Percentiles rank a stretch among this genome's conserved stretches.
Evolutionary conservation across 2,888 invertebrate species (phyloP).

Genomic region (Pyralis farinalis): DNA sequence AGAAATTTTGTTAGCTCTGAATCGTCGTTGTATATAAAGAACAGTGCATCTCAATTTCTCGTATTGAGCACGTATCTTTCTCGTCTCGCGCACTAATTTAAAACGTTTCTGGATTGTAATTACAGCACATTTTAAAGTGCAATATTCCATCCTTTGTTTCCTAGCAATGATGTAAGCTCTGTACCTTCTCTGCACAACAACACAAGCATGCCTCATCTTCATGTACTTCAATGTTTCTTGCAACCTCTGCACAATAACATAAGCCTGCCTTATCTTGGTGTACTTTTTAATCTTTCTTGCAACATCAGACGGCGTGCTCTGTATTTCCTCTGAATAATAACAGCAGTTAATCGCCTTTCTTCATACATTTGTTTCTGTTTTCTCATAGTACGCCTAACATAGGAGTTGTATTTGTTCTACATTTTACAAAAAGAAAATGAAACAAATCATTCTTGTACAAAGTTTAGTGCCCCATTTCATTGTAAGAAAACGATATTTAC

Average conservation of each 20-base stretch:
- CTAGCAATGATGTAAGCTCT: constrained; percentile 39
- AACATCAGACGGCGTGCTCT: constrained; percentile 52
- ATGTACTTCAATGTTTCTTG: constrained; percentile 52
- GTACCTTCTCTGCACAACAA: constrained; percentile 62
- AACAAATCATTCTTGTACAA: constrained; percentile 44
- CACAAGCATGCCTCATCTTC: constrained; percentile 43
- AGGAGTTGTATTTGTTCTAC: constrained; percentile 53
- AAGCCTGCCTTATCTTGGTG: no score
- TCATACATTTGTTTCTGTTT: constrained; percentile 38
- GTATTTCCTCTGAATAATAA: constrained; percentile 53
- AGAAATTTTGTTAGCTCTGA: constrained; percentile 39
- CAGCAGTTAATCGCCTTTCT: constrained; percentile 26
- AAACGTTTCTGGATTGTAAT: constrained; percentile 61
- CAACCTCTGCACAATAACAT: no score
- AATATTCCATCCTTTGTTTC: constrained; percentile 39
- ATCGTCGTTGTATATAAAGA: constrained; percentile 53
- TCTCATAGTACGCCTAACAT: constrained; percentile 46
- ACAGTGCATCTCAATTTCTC: constrained; percentile 34
- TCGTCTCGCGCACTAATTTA: constrained; percentile 38
- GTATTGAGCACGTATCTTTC: constrained; percentile 38
- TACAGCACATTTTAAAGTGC: constrained; percentile 39
- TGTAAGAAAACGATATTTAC: constrained; percentile 36
- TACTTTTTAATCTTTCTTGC: constrained; percentile 42
- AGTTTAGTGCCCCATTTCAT: constrained; percentile 47
- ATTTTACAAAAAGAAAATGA: constrained; percentile 32